Evolutionary conservation across 2,113 vertebrate genomes (phyloP), one percentile per base, ranked within the genome.

Genomic region (Chelonoidis abingdonii): DNA sequence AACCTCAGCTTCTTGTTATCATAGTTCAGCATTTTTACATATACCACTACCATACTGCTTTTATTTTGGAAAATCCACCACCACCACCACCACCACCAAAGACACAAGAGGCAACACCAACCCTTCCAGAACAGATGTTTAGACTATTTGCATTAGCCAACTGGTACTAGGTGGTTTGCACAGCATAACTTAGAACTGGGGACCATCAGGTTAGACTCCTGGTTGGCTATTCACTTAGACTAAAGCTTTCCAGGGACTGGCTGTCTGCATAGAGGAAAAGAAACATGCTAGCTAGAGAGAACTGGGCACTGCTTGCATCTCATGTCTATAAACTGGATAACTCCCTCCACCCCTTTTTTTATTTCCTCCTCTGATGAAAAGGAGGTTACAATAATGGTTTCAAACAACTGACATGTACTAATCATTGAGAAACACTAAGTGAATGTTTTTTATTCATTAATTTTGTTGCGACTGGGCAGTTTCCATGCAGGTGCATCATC

Each of bases 291-390:
- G 84, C 41, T 21, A 31, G 83, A 0, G 0, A 38, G 50, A 88
- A 38, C 72, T 27, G 54, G 57, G 25, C 2, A 12, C 38, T 35
- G 27, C 1, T 0, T 0, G 69, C 65, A 89, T 16, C 19, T 0
- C 78, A 29, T 6, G 41, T 25, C 41, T 29, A 35, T 16, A n/a
- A 13, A 49, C 8, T 72, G 50, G 47, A 75, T 82, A n/a, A 31
- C 38, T 41, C 52, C 81, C 16, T 14, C 4, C n/a, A 4, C 75
- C 19, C 0, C 0, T 44, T 38, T 22, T 2, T 0, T 0, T 0
- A 69, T 86, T 83, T 88, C 35, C 84, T 93, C 86, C 88, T 0
- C 49, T 52, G 89, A 10, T 0, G 12, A 31, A 22, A 25, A 8
- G 0, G 38, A 80, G 27, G 50, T 59, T 17, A 62, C 0, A 0